Evolutionary conservation across 2,113 vertebrate species (phyloP).

Genomic region (Micronycteris hirsuta): DNA sequence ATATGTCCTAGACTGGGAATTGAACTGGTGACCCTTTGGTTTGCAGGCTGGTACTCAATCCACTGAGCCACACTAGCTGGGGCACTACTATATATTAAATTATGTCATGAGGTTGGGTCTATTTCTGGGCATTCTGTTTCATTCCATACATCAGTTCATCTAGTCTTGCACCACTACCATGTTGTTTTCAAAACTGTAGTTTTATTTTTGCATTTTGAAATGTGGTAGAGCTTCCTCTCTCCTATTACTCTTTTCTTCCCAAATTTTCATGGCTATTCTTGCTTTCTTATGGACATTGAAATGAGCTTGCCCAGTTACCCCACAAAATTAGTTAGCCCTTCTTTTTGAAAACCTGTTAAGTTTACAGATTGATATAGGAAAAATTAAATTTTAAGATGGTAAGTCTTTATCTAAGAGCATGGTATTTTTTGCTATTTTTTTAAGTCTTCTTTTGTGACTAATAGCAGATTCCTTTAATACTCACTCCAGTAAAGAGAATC

Average conservation of each 20-base stretch:
- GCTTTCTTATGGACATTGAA: neutral
- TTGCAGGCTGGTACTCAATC: too few relatives aligned
- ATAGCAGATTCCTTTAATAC: neutral
- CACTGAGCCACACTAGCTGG: too few relatives aligned
- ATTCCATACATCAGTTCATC: neutral
- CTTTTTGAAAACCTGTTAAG: neutral
- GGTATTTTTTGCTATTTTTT: neutral
- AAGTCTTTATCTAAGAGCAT: neutral
- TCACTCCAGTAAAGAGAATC: neutral
- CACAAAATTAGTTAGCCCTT: neutral
- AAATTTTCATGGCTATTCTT: neutral
- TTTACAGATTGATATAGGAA: neutral
- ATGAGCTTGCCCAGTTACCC: neutral
- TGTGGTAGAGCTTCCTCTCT: neutral
- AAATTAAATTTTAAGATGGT: conserved; percentile 5
- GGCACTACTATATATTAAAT: neutral
- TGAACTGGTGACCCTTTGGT: too few relatives aligned
- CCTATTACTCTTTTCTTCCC: neutral
- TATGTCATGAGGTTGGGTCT: neutral
- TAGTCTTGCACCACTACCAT: neutral
- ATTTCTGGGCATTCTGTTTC: neutral
- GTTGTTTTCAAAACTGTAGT: neutral
- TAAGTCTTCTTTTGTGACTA: neutral
- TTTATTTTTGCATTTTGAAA: neutral
- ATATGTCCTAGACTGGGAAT: too few relatives aligned